Evolutionary conservation across 2,797 vertebrate genomes (phyloP).

Genomic region (Crypturellus tataupa): DNA sequence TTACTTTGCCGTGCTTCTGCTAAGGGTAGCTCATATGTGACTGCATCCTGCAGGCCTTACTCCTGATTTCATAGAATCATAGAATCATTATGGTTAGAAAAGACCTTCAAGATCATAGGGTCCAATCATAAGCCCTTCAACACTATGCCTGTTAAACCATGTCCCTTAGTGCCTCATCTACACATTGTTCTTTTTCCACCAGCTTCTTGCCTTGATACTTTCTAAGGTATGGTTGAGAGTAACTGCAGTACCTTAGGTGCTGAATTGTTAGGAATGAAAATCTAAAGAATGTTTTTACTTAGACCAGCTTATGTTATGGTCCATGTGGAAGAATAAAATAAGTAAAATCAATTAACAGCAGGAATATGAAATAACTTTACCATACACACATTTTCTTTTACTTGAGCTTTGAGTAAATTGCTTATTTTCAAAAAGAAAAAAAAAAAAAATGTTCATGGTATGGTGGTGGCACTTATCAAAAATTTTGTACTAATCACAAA

Average conservation of each 20-base stretch:
- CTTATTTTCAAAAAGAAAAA: not conserved
- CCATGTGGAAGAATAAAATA: not conserved
- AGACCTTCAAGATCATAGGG: too few relatives aligned
- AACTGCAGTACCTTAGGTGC: not conserved
- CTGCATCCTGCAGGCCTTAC: not conserved
- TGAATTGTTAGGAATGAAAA: not conserved
- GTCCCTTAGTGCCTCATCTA: too few relatives aligned
- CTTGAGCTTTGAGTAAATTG: not conserved
- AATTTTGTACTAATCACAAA: not conserved
- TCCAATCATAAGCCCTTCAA: too few relatives aligned
- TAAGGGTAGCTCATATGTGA: not conserved
- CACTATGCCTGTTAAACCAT: too few relatives aligned
- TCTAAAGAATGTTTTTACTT: conserved; percentile 15
- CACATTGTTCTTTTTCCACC: not conserved
- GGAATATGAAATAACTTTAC: not conserved
- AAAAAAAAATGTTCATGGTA: not conserved
- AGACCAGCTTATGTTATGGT: not conserved
- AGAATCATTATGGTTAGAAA: too few relatives aligned
- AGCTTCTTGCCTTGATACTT: not conserved
- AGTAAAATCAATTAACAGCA: conserved; percentile 30
- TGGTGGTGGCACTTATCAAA: not conserved
- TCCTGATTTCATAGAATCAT: not conserved
- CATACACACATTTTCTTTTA: not conserved
- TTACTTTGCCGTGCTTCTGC: not conserved
- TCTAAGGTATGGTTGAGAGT: not conserved